Conservation (phyloP, 1,140 invertebrate species). For the Dysdera silvatica region DNA sequence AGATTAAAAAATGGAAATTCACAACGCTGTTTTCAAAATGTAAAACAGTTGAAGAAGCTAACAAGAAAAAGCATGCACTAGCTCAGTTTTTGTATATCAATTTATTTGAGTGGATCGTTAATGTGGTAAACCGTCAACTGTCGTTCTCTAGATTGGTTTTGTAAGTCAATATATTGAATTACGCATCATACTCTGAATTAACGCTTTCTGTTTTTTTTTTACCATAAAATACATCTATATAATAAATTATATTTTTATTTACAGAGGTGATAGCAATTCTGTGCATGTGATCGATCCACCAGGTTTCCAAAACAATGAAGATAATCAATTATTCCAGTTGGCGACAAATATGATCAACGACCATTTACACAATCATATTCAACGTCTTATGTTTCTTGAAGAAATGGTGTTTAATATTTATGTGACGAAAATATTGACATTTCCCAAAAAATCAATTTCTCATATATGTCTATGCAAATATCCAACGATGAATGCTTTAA, state of each 20-base stretch:
- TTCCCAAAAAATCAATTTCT: background rate
- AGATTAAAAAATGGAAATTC: too few species aligned
- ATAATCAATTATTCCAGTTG: constrained; percentile 20
- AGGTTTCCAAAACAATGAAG: constrained; percentile 11
- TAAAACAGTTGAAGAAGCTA: constrained; percentile 1
- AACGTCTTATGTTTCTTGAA: constrained; percentile 21
- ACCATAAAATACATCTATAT: background rate
- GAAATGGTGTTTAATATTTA: constrained; percentile 16
- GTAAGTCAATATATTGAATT: too few species aligned
- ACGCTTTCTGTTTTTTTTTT: background rate
- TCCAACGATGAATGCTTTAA: too few species aligned
- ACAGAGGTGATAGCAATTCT: constrained; percentile 37
- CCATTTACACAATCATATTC: constrained; percentile 22
- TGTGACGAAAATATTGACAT: background rate
- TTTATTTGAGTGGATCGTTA: constrained; percentile 22
- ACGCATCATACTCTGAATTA: too few species aligned
- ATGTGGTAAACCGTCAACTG: constrained; percentile 21
- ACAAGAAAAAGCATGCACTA: constrained; percentile 37
- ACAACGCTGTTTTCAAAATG: too few species aligned
- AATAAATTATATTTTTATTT: constrained; percentile 7
- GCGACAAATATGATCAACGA: constrained; percentile 18
- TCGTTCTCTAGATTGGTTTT: constrained; percentile 21
- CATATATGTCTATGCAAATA: background rate
- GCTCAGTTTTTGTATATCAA: constrained; percentile 20
- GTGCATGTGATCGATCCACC: constrained; percentile 21